phyloP scores from a whole-genome alignment of 2,113 vertebrate species.

The Lasiurus borealis region DNA sequence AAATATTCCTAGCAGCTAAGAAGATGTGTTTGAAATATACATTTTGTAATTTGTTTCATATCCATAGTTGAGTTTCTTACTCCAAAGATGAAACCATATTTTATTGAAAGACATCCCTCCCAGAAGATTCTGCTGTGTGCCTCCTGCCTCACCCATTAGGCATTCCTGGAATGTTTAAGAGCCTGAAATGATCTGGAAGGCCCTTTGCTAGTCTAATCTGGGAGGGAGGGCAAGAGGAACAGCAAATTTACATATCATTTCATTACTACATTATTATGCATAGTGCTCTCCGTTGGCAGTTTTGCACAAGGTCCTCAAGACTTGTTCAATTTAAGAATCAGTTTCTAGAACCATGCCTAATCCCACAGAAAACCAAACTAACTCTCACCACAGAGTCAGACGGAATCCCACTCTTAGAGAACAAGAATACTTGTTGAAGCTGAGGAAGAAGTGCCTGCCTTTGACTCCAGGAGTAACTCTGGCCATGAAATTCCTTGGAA shows the following conservation, averaged over 20 bases:
- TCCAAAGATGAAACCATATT: neutral
- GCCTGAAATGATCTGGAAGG: neutral
- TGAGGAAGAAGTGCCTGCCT: slow-evolving; percentile 68
- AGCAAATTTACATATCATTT: neutral
- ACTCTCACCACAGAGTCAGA: slow-evolving; percentile 59
- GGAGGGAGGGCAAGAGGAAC: neutral
- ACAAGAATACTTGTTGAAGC: slow-evolving; percentile 63
- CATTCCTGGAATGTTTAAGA: slow-evolving; percentile 9
- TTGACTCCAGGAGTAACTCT: slow-evolving; percentile 74
- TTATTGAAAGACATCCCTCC: neutral
- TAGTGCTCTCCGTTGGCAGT: slow-evolving; percentile 27
- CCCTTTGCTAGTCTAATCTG: neutral
- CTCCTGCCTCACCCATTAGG: neutral
- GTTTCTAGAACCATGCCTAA: slow-evolving; percentile 76
- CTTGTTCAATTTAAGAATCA: slow-evolving; percentile 70
- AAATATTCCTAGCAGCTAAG: neutral
- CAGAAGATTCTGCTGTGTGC: neutral
- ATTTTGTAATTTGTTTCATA: neutral
- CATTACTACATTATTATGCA: neutral
- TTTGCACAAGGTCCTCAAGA: slow-evolving; percentile 38
- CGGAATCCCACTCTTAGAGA: slow-evolving; percentile 65
- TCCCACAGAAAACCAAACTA: slow-evolving; percentile 78
- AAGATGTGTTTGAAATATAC: neutral
- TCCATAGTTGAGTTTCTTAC: slow-evolving; percentile 23
- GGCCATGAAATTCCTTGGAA: slow-evolving; percentile 79